Evolutionary conservation across 2,797 vertebrate genomes (phyloP).

Genomic region (Australoheros facetus): DNA sequence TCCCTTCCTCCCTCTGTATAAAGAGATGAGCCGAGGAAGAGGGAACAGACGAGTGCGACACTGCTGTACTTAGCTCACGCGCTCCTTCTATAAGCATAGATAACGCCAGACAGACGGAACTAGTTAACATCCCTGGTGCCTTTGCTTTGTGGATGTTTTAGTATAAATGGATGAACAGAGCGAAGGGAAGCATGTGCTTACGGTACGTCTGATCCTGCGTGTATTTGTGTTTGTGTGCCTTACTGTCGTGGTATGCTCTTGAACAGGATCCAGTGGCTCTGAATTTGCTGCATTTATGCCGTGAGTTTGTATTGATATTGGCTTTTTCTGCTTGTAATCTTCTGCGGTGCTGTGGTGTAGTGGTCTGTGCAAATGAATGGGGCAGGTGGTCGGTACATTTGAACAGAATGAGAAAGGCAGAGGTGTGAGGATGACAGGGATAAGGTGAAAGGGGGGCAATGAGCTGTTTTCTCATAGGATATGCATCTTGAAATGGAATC

Average conservation of each 20-base stretch:
- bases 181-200: slow-evolving; percentile 74
- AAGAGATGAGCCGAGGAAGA: slow-evolving; percentile 68
- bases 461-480: slow-evolving; percentile 31
- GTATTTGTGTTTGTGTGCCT: slow-evolving; percentile 17
- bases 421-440: neutral
- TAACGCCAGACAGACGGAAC: slow-evolving; percentile 40
- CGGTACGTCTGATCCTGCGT: slow-evolving; percentile 68
- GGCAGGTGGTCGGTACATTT: slow-evolving; percentile 44
- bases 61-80: slow-evolving; percentile 41
- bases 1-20: slow-evolving; percentile 62
- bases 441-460: slow-evolving; percentile 6
- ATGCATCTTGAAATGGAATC: slow-evolving; percentile 39
- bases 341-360: neutral
- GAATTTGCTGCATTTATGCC: slow-evolving; percentile 12
- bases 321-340: slow-evolving; percentile 36
- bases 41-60: slow-evolving; percentile 64
- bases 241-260: slow-evolving; percentile 27
- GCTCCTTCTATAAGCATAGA: slow-evolving; percentile 32
- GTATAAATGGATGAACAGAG: slow-evolving; percentile 74
- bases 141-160: slow-evolving; percentile 63
- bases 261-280: slow-evolving; percentile 32
- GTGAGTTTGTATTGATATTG: slow-evolving; percentile 25
- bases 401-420: slow-evolving; percentile 4
- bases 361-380: slow-evolving; percentile 30
- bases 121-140: slow-evolving; percentile 33